These are phyloP conservation scores for Cryptoblepharus egeriae DNA, from an alignment of 2,797 vertebrate genomes.

Conservation along the genomic window DNA sequence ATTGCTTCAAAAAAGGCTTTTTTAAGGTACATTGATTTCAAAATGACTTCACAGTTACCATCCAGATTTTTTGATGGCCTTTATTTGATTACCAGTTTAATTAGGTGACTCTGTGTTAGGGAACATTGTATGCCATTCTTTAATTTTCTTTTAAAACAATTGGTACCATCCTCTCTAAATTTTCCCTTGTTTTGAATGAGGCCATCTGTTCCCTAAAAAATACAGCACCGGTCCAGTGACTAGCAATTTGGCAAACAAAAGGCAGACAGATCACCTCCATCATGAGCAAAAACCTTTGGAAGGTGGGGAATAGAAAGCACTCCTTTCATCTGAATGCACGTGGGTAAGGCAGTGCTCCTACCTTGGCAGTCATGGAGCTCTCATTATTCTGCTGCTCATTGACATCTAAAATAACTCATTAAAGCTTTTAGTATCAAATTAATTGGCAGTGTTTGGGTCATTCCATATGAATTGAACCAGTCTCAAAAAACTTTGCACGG, in stretches of 20 bases:
- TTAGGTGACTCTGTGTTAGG: not conserved
- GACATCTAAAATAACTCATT: not conserved
- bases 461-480: too few species aligned
- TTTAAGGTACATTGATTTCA: not conserved
- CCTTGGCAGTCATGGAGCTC: not conserved
- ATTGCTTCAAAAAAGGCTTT: not conserved
- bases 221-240: not conserved
- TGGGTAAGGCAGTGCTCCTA: not conserved
- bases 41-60: not conserved
- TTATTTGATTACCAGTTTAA: not conserved
- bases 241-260: not conserved
- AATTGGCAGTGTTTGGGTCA: not conserved
- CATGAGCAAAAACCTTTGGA: not conserved
- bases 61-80: not conserved
- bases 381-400: not conserved
- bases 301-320: not conserved
- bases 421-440: conserved; percentile 1
- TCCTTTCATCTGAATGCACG: not conserved
- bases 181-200: not conserved
- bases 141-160: not conserved
- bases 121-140: not conserved
- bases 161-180: not conserved
- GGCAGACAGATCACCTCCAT: not conserved
- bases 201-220: not conserved
- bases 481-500: too few species aligned